Evolutionary conservation across 2,113 vertebrate species (phyloP), one percentile per base, ranked within the genome.

Genomic region (Odobenus rosmarus): DNA sequence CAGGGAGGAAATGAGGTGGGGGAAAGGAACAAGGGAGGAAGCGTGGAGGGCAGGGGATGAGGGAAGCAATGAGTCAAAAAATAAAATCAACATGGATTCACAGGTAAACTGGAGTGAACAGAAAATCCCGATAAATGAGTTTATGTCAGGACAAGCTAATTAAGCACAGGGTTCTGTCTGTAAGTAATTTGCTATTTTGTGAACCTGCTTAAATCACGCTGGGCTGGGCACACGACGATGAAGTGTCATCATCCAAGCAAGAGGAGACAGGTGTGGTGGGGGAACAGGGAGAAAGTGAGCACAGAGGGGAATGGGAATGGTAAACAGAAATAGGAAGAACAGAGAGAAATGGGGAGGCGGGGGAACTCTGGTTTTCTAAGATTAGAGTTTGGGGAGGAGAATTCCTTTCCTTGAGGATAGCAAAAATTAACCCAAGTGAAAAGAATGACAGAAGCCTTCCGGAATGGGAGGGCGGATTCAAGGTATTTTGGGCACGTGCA

Each of bases 401-500:
- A 42, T 39, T 76, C 28, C 57, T 72, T 64, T 49, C 23, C 33
- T 3, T 7, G 24, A 74, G 31, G 18, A 13, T 1, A 67, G 10
- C 5, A 36, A 42, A 55, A 11, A 16, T 33, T 4, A 80, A 12
- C 1, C 1, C 36, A 33, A 53, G n/a, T 31, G 7, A 28, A 59
- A 49, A 46, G 36, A 31, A 42, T 3, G 15, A 11, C 0, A 1
- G 6, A 14, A 24, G 6, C 1, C 57, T 28, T 18, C 49, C 51
- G 46, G 28, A 4, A 2, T 1, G 26, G 10, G 26, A 26, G 21
- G 14, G 24, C 0, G 3, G 12, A 9, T 1, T 18, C 3, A 2
- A n/a, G 11, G 31, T 23, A 2, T 33, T n/a, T 55, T 6, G 28
- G 76, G 39, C 36, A 57, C n/a, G 1, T 1, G 0, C 1, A 24